Base-by-base conservation (phyloP, 2,888 invertebrate genomes). In the Physocephala rufipes region DNA sequence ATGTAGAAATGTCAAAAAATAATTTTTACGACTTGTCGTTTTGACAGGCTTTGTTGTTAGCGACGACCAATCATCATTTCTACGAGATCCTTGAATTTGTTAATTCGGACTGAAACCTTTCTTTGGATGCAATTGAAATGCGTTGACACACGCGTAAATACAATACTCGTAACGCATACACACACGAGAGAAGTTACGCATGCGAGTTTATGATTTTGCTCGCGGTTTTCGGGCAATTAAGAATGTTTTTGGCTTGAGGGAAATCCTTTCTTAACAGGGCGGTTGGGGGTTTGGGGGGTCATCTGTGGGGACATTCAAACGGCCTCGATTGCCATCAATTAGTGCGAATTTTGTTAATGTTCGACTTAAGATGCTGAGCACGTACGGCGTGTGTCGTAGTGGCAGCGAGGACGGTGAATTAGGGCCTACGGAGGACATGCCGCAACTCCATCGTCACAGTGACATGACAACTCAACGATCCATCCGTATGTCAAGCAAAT, bases 341-440 rank as follows among this genome's bases (percentile, higher is more conserved):
- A 84, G 84, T 80, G 82, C 78, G 78, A 79, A 80, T 78, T 81
- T 81, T 78, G 76, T 79, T 79, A 80, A 80, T 78, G 78, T 74
- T 45, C 51, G 43, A 51, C 53, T 81, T 80, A 77, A 81, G 82
- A 85, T 85, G 81, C 84, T 79, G 84, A 78, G 84, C 85, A 85
- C 85, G 85, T 84, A 80, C 82, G 72, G 79, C 82, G 76, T 83
- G 83, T 82, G 84, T 84, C 82, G 82, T 78, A 81, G 77, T 79
- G 76, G 76, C 68, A 15, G 30, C 55, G 49, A 58, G 15, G 5
- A 36, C 51, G 51, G 53, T 53, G 21, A 24, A 0, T 13, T 9
- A 2, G 53, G 19, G 19, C 4, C 15, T 9, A 5, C 2, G n/a
- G 53, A 53, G 2, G 53, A 4, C n/a, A 21, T n/a, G 4, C 36